Conservation (phyloP, 2,797 vertebrate species). For the Megaceryle alcyon region DNA sequence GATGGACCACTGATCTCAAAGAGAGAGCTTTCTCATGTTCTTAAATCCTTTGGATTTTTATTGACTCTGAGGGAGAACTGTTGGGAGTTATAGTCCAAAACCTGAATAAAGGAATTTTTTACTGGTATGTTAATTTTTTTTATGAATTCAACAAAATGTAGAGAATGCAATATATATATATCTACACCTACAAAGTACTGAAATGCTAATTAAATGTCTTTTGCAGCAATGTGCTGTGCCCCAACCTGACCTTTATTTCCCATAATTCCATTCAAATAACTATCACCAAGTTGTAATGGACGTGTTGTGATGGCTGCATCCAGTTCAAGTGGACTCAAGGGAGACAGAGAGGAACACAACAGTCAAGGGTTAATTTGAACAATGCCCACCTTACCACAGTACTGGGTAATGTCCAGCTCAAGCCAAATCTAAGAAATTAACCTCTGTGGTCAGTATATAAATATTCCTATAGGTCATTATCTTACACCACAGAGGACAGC, state of each 20-base stretch:
- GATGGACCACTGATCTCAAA: not conserved
- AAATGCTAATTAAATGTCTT: not conserved
- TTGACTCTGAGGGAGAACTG: not conserved
- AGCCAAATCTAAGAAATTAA: not conserved
- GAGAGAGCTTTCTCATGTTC: not conserved
- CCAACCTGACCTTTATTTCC: not conserved
- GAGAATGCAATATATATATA: not conserved
- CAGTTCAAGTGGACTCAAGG: not conserved
- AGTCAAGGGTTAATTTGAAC: not conserved
- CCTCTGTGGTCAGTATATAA: not conserved
- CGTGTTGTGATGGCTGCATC: not conserved
- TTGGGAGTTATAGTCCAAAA: not conserved
- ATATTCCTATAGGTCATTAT: not conserved
- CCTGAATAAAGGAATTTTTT: not conserved
- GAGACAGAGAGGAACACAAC: not conserved
- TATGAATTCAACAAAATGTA: not conserved
- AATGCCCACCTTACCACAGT: not conserved
- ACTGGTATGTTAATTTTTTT: not conserved
- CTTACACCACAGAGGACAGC: not conserved
- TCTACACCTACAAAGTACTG: not conserved
- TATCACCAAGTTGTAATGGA: not conserved
- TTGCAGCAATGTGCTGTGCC: not conserved
- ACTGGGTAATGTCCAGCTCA: not conserved
- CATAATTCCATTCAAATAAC: not conserved
- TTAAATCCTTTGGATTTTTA: not conserved